Conservation (phyloP, 2,888 invertebrate species). For the Hypomecis punctinalis region DNA sequence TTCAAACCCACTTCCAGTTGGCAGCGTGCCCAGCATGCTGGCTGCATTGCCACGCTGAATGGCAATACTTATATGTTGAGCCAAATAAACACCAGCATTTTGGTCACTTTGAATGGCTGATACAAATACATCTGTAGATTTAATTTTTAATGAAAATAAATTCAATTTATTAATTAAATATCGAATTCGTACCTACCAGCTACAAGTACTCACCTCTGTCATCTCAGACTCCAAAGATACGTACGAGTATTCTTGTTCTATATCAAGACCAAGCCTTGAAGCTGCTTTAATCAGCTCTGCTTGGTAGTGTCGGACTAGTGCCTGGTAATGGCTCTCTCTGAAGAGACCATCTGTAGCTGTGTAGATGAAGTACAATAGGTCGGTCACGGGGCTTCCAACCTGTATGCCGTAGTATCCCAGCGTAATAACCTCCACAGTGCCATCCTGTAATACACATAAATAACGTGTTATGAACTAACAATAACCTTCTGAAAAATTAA, state of each 20-base stretch:
- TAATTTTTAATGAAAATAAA: no score
- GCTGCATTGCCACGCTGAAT: no score
- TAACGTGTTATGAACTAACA: background rate
- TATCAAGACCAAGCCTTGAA: background rate
- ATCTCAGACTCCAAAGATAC: background rate
- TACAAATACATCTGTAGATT: background rate
- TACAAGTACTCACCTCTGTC: background rate
- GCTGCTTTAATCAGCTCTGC: background rate
- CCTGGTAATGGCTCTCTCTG: background rate
- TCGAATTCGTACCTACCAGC: background rate
- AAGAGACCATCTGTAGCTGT: conserved; percentile 1
- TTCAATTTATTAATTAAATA: no score
- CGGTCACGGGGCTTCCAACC: conserved; percentile 2
- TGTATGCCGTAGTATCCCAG: conserved; percentile 12
- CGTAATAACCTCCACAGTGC: background rate
- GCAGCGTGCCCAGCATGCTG: no score
- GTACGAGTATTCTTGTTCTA: background rate
- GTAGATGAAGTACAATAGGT: conserved; percentile 11
- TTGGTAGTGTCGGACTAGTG: background rate
- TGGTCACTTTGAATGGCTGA: background rate
- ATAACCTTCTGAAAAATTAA: background rate
- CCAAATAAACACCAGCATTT: no score
- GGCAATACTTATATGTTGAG: no score
- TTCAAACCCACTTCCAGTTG: no score
- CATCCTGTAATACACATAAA: conserved; percentile 1